These are phyloP conservation scores for Camponotus fellah DNA, from an alignment of 2,888 invertebrate genomes.

Conservation along the genomic window DNA sequence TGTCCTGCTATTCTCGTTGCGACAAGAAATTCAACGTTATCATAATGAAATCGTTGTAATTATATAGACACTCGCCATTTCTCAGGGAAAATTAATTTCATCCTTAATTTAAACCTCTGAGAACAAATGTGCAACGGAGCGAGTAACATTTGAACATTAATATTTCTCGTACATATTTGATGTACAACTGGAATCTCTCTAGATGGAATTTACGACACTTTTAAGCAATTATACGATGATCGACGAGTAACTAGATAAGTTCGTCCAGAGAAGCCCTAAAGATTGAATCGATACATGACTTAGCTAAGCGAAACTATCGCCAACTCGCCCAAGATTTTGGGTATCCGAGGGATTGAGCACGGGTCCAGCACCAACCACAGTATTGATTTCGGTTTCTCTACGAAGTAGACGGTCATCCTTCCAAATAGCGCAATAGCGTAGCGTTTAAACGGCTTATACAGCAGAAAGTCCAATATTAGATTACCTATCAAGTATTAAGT, in stretches of 20 bases:
- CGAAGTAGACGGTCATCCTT: conserved; percentile 22
- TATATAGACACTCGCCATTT: neutral
- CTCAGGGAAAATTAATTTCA: neutral
- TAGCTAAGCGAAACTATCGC: conserved; percentile 36
- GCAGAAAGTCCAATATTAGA: conserved; percentile 4
- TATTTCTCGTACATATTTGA: neutral
- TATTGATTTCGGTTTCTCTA: conserved; percentile 40
- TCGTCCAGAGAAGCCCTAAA: neutral
- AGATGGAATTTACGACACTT: conserved; percentile 6
- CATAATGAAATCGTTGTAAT: neutral
- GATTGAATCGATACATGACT: conserved; percentile 36
- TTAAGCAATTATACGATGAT: conserved; percentile 5
- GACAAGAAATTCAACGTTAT: conserved; percentile 2
- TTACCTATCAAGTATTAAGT: neutral
- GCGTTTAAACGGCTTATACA: neutral
- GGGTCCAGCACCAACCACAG: conserved; percentile 14
- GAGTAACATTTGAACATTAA: conserved; percentile 3
- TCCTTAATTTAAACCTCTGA: conserved; percentile 13
- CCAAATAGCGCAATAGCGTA: conserved; percentile 17
- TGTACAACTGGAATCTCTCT: conserved; percentile 16
- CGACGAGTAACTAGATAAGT: conserved; percentile 19
- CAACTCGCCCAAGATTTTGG: conserved; percentile 39
- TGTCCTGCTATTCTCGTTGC: neutral
- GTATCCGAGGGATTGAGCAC: conserved; percentile 18
- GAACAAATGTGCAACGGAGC: neutral